Conservation (phyloP, 2,113 vertebrate genomes). For the Gobio gobio region DNA sequence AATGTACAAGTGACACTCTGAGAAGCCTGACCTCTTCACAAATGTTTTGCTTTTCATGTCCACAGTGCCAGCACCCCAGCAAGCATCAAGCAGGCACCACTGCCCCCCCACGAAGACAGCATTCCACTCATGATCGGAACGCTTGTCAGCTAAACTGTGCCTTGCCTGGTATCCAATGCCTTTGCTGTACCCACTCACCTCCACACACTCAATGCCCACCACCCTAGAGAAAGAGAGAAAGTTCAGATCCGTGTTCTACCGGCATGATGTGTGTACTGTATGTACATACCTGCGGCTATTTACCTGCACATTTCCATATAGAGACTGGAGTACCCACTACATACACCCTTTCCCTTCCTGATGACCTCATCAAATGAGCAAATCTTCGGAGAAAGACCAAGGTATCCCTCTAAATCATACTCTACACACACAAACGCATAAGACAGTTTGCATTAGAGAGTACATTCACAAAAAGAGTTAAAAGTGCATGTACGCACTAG, state of each 20-base stretch:
- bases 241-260: not conserved
- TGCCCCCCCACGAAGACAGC: constrained; percentile 72
- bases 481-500: not conserved
- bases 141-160: constrained; percentile 70
- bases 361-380: constrained; percentile 77
- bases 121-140: constrained; percentile 84
- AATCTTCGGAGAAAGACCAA: constrained; percentile 75
- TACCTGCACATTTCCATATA: constrained; percentile 83
- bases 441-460: not conserved
- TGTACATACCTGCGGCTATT: not conserved
- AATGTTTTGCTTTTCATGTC: constrained; percentile 75
- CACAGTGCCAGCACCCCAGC: constrained; percentile 82
- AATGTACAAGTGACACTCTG: constrained; percentile 6
- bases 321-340: constrained; percentile 78
- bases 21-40: constrained; percentile 74
- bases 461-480: not conserved
- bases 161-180: constrained; percentile 71
- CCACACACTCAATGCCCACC: constrained; percentile 72
- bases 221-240: constrained; percentile 62
- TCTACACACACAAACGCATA: constrained; percentile 57
- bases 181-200: constrained; percentile 76
- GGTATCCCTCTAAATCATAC: constrained; percentile 77
- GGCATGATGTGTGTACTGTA: not conserved
- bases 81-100: constrained; percentile 81
- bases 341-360: constrained; percentile 73